These are phyloP conservation scores for Mirza zaza DNA, from an alignment of 2,113 vertebrate genomes.

Conservation along the genomic window DNA sequence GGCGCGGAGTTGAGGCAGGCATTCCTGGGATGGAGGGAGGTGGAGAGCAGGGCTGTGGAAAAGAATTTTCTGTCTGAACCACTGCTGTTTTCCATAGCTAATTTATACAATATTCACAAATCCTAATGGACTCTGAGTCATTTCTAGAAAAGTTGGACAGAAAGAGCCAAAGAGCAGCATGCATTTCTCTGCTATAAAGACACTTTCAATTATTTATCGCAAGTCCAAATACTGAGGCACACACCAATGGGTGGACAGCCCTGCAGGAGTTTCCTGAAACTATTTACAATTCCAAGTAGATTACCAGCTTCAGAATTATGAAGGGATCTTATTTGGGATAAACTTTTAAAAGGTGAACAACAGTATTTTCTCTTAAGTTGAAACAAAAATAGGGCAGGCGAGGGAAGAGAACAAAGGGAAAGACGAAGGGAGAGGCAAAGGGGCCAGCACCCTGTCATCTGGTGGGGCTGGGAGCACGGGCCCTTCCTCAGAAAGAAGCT, in stretches of 20 bases:
- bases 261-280: conserved; percentile 32
- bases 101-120: conserved; percentile 36
- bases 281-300: conserved; percentile 51
- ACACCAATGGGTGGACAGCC: not conserved
- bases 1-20: not conserved
- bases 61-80: not conserved
- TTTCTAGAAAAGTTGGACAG: conserved; percentile 58
- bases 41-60: not conserved
- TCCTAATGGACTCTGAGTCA: conserved; percentile 25
- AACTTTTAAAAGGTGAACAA: not conserved
- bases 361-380: conserved; percentile 32
- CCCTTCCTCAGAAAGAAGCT: not conserved
- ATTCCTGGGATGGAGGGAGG: not conserved
- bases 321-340: conserved; percentile 13
- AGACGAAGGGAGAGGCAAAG: not conserved
- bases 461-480: not conserved
- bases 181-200: conserved; percentile 52
- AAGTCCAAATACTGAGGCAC: conserved; percentile 61
- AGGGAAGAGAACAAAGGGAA: not conserved
- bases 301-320: conserved; percentile 13
- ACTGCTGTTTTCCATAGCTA: not conserved
- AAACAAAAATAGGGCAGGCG: not conserved
- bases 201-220: not conserved
- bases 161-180: conserved; percentile 64
- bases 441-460: not conserved